A percentile compares a stretch with the other conserved stretches of the same genome.
phyloP scores from a whole-genome alignment of 2,113 vertebrate species.

The Colinus virginianus region DNA sequence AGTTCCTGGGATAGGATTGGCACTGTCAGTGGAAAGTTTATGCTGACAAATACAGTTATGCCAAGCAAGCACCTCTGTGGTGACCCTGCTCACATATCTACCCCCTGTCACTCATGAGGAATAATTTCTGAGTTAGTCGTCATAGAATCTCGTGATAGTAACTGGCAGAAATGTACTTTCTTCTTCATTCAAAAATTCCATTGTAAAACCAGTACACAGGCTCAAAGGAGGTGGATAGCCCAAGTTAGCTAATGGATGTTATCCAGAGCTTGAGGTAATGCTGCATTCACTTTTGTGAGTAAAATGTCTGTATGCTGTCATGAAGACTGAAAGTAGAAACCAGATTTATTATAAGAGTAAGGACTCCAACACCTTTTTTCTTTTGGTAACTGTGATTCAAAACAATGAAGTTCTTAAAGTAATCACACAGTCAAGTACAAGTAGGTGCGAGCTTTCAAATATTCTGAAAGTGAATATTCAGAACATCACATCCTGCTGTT shows the following conservation, averaged over 20 bases:
- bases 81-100: not conserved
- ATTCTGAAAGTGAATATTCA: conserved; percentile 66
- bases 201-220: rapidly evolving
- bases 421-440: conserved; percentile 68
- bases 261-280: not conserved
- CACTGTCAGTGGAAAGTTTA: not conserved
- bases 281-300: not conserved
- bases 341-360: conserved; percentile 42
- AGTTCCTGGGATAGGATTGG: not conserved
- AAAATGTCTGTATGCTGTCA: not conserved
- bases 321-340: conserved; percentile 22
- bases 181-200: not conserved
- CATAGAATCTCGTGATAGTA: not conserved
- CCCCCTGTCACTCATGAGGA: not conserved
- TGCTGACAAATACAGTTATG: not conserved
- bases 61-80: not conserved
- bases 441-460: conserved; percentile 64
- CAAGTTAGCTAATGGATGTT: not conserved
- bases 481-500: conserved; percentile 69
- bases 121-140: not conserved
- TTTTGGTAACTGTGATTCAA: conserved; percentile 38
- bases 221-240: not conserved
- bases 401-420: conserved; percentile 53
- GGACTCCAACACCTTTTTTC: not conserved
- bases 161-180: not conserved